A percentile compares a stretch with the other conserved stretches of the same genome.
These are phyloP conservation scores for Micoletzkya japonica DNA, from an alignment of 2,888 invertebrate genomes.

Conservation along the genomic window DNA sequence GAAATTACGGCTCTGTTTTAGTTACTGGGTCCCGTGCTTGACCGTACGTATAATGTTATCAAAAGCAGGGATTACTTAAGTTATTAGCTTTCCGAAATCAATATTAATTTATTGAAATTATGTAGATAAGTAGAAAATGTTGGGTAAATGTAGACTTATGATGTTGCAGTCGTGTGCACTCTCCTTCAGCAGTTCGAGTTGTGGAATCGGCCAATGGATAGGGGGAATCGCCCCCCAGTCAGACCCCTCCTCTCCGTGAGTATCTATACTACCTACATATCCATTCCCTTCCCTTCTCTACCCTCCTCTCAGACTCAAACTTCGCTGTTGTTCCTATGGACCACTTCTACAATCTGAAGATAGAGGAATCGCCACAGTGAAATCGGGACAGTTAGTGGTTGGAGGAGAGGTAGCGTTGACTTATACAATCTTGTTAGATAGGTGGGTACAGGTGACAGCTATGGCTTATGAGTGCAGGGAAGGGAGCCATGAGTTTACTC, in stretches of 20 bases:
- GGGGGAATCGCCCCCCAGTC: slow-evolving; percentile 47
- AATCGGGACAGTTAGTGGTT: slow-evolving; percentile 44
- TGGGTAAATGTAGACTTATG: too few species aligned
- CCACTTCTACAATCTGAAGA: slow-evolving; percentile 44
- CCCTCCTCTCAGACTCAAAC: background rate
- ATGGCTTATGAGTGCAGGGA: too few species aligned
- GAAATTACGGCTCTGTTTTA: too few species aligned
- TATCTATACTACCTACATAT: background rate
- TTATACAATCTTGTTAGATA: background rate
- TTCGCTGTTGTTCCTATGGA: slow-evolving; percentile 46
- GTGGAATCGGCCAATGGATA: slow-evolving; percentile 48
- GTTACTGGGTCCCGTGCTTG: too few species aligned
- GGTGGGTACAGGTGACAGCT: too few species aligned
- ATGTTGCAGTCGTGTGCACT: slow-evolving; percentile 43
- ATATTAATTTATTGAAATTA: too few species aligned
- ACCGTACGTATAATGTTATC: too few species aligned
- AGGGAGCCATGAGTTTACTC: too few species aligned
- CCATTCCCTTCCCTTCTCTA: background rate
- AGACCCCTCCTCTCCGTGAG: slow-evolving; percentile 32
- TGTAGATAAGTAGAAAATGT: background rate
- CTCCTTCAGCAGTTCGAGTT: slow-evolving; percentile 37
- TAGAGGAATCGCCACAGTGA: slow-evolving; percentile 40
- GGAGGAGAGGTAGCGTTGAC: slow-evolving; percentile 43
- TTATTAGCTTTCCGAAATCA: too few species aligned
- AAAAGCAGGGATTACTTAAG: too few species aligned